Conservation (phyloP, 2,113 vertebrate genomes). For the Periophthalmus modestus region DNA sequence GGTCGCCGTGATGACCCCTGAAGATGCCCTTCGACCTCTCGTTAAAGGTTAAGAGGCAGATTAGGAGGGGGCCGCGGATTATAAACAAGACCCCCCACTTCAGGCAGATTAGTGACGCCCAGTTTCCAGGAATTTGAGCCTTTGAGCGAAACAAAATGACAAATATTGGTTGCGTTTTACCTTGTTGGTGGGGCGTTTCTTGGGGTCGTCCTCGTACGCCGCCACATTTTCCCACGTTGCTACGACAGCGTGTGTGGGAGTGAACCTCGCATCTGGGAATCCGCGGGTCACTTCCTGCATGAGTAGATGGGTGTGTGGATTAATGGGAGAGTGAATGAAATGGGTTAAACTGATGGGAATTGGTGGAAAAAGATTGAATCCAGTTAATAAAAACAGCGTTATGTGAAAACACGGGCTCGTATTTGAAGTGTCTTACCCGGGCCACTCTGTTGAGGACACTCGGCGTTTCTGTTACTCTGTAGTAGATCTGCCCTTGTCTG, state of each 20-base stretch:
- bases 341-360: constrained; percentile 46
- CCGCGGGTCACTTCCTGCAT: constrained; percentile 78
- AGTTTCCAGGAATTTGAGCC: constrained; percentile 50
- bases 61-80: constrained; percentile 52
- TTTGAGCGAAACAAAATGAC: neutral
- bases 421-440: constrained; percentile 23
- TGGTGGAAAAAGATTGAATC: constrained; percentile 26
- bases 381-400: constrained; percentile 1
- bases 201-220: constrained; percentile 81
- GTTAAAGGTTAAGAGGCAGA: constrained; percentile 62
- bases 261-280: constrained; percentile 81
- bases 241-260: constrained; percentile 82
- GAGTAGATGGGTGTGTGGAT: constrained; percentile 44
- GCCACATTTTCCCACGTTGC: constrained; percentile 92
- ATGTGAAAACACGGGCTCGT: no score
- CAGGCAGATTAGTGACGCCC: constrained; percentile 45
- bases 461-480: constrained; percentile 83
- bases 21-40: constrained; percentile 67
- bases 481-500: constrained; percentile 85
- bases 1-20: constrained; percentile 59
- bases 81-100: constrained; percentile 47
- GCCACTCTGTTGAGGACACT: constrained; percentile 75
- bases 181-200: constrained; percentile 70
- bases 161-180: constrained; percentile 60
- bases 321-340: neutral